phyloP scores from a whole-genome alignment of 2,888 invertebrate genomes.

The Ligdia adustata region DNA sequence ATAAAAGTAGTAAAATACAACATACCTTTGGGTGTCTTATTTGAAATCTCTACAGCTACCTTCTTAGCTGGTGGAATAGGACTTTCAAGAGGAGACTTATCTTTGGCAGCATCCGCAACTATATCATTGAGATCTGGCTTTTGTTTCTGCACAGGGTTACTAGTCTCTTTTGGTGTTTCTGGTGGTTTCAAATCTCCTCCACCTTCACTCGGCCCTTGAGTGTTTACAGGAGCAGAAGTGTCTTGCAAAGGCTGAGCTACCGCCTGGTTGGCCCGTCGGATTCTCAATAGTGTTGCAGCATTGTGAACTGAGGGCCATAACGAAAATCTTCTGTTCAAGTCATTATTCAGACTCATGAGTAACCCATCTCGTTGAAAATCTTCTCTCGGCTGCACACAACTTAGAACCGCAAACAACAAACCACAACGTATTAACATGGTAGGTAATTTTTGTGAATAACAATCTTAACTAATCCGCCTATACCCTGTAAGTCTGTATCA shows the following conservation, averaged over 20 bases:
- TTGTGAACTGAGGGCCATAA: constrained; percentile 66
- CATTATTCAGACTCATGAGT: constrained; percentile 34
- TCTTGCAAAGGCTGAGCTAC: background rate
- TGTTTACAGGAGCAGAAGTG: constrained; percentile 3
- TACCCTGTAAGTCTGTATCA: constrained; percentile 8
- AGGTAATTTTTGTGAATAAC: too few species aligned
- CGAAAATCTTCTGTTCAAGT: constrained; percentile 51
- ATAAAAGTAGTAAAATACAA: background rate
- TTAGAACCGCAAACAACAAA: constrained; percentile 55
- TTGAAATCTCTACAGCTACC: constrained; percentile 2
- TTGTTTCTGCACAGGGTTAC: too few species aligned
- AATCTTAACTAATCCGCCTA: too few species aligned
- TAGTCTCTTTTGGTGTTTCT: background rate
- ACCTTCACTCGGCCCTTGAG: constrained; percentile 43
- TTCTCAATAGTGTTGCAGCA: constrained; percentile 48
- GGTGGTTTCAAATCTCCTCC: constrained; percentile 20
- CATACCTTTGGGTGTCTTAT: constrained; percentile 18
- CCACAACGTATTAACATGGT: constrained; percentile 54
- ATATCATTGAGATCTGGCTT: too few species aligned
- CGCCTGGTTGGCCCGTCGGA: constrained; percentile 43
- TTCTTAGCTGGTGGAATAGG: background rate
- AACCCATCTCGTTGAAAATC: constrained; percentile 34
- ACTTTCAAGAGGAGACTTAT: background rate
- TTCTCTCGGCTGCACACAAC: constrained; percentile 51
- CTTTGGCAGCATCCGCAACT: background rate